These are phyloP conservation scores for Orientallactaga sibirica DNA, from an alignment of 2,797 vertebrate species.

Conservation along the genomic window DNA sequence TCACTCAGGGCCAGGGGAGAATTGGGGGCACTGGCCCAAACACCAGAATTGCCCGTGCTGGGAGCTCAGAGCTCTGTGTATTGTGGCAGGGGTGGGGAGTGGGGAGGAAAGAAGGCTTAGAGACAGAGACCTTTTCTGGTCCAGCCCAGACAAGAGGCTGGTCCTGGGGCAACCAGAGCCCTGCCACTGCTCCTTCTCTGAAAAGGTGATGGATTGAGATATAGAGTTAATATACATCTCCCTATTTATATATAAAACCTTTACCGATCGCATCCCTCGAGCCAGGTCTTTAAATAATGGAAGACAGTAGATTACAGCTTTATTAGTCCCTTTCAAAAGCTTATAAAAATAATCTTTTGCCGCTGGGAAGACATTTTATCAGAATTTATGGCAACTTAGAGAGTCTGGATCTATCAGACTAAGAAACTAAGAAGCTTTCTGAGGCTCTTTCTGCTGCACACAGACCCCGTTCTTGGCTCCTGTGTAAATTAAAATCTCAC, in stretches of 20 bases:
- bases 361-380: slow-evolving; percentile 89
- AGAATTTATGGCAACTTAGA: slow-evolving; percentile 88
- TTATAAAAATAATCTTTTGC: slow-evolving; percentile 90
- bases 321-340: slow-evolving; percentile 89
- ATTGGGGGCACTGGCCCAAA: slow-evolving; percentile 91
- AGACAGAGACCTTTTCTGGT: slow-evolving; percentile 64
- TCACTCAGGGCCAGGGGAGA: slow-evolving; percentile 91
- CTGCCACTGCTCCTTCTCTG: not conserved
- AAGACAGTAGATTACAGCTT: slow-evolving; percentile 88
- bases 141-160: not conserved
- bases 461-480: slow-evolving; percentile 67
- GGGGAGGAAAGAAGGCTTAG: slow-evolving; percentile 78
- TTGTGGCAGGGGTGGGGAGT: slow-evolving; percentile 33
- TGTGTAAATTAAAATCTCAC: slow-evolving; percentile 85
- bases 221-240: slow-evolving; percentile 80
- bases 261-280: slow-evolving; percentile 86
- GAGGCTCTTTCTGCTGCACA: slow-evolving; percentile 69
- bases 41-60: slow-evolving; percentile 92
- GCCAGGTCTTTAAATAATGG: slow-evolving; percentile 89
- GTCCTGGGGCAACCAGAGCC: not conserved
- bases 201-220: slow-evolving; percentile 85
- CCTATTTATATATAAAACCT: slow-evolving; percentile 84
- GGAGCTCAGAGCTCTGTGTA: slow-evolving; percentile 87
- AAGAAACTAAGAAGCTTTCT: slow-evolving; percentile 83
- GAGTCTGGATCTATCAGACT: slow-evolving; percentile 85